phyloP scores from a whole-genome alignment of 2,113 vertebrate genomes.

The Bos javanicus region DNA sequence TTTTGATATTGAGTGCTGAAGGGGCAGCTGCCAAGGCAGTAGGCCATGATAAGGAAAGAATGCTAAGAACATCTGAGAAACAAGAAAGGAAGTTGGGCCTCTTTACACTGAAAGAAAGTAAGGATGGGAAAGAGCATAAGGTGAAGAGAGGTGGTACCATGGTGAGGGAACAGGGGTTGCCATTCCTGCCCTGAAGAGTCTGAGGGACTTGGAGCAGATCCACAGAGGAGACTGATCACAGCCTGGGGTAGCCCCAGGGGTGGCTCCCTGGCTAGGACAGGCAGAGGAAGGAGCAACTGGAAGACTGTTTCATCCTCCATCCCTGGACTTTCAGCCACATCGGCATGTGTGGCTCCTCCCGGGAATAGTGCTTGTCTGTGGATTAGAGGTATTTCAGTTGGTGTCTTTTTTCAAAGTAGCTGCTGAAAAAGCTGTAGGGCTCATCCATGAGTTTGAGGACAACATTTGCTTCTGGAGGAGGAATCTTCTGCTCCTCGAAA shows the following conservation, averaged over 20 bases:
- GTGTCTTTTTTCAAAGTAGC: background rate
- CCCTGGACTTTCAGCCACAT: background rate
- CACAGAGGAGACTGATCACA: background rate
- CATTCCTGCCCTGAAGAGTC: background rate
- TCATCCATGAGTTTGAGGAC: background rate
- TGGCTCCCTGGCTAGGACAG: background rate
- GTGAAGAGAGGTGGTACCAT: background rate
- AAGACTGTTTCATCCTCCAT: background rate
- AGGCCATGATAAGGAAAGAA: background rate
- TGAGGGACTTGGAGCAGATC: background rate
- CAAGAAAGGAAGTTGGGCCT: background rate
- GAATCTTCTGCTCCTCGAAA: background rate
- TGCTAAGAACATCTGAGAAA: background rate
- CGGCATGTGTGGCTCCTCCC: no score
- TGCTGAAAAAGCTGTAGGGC: background rate
- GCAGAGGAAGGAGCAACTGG: background rate
- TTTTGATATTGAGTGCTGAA: background rate
- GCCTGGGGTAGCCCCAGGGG: background rate
- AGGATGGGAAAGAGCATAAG: no score
- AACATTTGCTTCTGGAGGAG: background rate
- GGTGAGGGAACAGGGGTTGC: background rate
- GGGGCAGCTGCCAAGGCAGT: background rate
- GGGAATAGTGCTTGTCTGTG: no score
- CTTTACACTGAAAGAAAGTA: background rate
- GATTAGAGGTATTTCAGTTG: background rate